Base-by-base conservation (phyloP, 2,113 vertebrate species). In the Phalacrocorax aristotelis region DNA sequence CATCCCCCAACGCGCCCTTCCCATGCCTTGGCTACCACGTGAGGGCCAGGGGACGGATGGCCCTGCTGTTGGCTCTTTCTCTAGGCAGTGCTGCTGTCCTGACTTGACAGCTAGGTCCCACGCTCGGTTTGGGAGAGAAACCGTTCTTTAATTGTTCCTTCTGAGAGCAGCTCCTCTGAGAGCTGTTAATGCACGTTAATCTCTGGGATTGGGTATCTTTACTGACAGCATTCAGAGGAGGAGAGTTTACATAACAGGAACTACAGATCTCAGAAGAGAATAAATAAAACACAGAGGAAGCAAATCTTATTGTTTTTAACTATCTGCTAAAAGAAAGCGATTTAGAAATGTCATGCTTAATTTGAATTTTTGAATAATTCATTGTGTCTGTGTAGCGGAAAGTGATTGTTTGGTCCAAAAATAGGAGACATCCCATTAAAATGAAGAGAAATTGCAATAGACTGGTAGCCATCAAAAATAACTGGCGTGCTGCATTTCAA, bases 311-410 rank as follows among this genome's bases (percentile, higher is more conserved):
- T 94, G 94, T 60, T 91, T 83, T 76, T 68, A 93, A 94, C 96
- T 79, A 30, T 79, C 91, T 91, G 83, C 89, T 91, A 54, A 92
- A 90, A 85, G 89, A 46, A 66, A 77, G 44, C 6, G 3, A 90
- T 89, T 95, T 38, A 48, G 95, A 96, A 95, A 96, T 95, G 96
- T 94, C 94, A 91, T 21, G 19, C 13, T 84, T 97, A 29, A 95
- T 97, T 93, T 97, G 87, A 94, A 96, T 94, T 82, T 93, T 64
- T 97, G 96, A 97, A 96, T 97, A 89, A 95, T 95, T 95, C 97
- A 97, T 97, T n/a, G 15, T 54, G 84, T 61, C 62, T 66, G 32
- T 58, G 8, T 72, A 94, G 82, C 5, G 0, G 89, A 93, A 96
- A 95, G 87, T 40, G 62, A 85, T 96, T 95, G 92, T 97, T 95